These are phyloP conservation scores for Bombus pascuorum DNA, from an alignment of 1,140 invertebrate genomes.

Conservation along the genomic window DNA sequence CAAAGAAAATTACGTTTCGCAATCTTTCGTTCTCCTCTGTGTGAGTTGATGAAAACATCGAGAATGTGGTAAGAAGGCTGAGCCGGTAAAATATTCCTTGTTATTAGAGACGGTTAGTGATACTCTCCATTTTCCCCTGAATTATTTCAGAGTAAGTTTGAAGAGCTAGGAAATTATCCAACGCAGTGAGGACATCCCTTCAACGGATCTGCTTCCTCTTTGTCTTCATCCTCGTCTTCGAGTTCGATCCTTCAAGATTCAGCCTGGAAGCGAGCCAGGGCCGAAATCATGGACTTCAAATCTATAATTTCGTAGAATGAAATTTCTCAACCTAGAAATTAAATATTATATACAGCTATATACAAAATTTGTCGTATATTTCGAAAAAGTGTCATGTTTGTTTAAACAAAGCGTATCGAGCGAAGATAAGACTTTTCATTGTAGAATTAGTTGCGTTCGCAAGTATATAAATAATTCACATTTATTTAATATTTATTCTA, in stretches of 20 bases:
- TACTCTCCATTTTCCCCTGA: neutral
- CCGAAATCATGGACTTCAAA: neutral
- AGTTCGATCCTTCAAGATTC: slow-evolving; percentile 28
- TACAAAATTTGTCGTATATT: too few relatives aligned
- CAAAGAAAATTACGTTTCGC: neutral
- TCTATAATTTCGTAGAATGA: neutral
- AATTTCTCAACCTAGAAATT: neutral
- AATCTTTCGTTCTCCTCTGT: neutral
- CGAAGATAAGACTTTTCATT: too few relatives aligned
- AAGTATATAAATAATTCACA: too few relatives aligned
- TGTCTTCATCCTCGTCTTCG: too few relatives aligned
- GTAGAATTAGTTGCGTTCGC: too few relatives aligned
- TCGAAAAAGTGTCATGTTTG: too few relatives aligned
- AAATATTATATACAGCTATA: neutral
- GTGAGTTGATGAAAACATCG: slow-evolving; percentile 6
- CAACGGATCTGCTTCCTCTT: neutral
- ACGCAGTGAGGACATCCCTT: neutral
- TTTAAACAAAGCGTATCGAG: too few relatives aligned
- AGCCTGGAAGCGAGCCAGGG: slow-evolving; percentile 11
- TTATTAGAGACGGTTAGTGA: slow-evolving; percentile 13
- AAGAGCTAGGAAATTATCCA: slow-evolving; percentile 1
- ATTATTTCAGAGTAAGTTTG: neutral
- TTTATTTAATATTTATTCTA: too few relatives aligned
- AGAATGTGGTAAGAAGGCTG: neutral
- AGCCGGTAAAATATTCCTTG: slow-evolving; percentile 3